phyloP scores from a whole-genome alignment of 2,797 vertebrate genomes.

The Emydoidea blandingii region DNA sequence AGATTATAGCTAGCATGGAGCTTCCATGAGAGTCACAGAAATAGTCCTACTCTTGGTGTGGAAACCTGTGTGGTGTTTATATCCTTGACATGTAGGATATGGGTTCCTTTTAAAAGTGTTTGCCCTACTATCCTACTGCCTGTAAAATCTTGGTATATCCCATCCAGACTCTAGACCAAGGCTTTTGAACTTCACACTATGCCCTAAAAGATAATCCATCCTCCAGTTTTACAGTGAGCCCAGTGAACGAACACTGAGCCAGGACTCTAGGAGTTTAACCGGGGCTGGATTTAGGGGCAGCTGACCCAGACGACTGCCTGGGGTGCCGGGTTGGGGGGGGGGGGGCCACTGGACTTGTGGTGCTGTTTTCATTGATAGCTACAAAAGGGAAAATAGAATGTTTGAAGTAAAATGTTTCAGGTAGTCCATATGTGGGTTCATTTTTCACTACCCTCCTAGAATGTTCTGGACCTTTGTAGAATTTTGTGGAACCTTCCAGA shows the following conservation, averaged over 20 bases:
- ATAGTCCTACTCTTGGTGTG: neutral
- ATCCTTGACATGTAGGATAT: neutral
- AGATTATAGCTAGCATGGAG: accelerated
- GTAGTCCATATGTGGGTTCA: too few species aligned
- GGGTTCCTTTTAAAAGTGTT: neutral
- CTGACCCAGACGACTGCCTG: too few species aligned
- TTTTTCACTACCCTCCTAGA: too few species aligned
- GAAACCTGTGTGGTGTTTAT: neutral
- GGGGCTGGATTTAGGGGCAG: too few species aligned
- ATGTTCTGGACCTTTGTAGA: too few species aligned
- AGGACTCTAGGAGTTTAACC: neutral
- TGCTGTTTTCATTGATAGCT: too few species aligned
- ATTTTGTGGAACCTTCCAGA: too few species aligned
- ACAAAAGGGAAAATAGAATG: too few species aligned
- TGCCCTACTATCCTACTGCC: neutral
- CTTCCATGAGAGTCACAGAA: neutral
- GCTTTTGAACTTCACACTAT: too few species aligned
- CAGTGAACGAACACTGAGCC: neutral
- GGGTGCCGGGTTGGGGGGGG: too few species aligned
- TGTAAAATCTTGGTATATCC: neutral
- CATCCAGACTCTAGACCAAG: neutral
- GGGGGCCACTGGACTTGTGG: too few species aligned
- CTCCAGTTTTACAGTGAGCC: neutral
- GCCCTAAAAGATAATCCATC: neutral
- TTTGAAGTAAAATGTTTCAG: too few species aligned